phyloP scores from a whole-genome alignment of 2,113 vertebrate genomes.

The Gyps fulvus region DNA sequence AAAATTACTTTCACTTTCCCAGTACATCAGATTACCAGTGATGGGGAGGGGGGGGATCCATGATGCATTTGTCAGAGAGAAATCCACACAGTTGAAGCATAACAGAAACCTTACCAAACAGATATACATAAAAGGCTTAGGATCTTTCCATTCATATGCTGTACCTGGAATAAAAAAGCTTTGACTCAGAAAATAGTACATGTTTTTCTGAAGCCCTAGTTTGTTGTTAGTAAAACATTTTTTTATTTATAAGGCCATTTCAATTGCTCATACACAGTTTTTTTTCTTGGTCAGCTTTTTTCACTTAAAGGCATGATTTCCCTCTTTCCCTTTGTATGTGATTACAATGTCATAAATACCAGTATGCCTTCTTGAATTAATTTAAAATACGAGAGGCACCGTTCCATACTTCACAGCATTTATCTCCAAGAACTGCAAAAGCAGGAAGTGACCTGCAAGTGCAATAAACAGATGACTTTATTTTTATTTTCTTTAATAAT shows the following conservation, averaged over 20 bases:
- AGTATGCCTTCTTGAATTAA: background rate
- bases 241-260: background rate
- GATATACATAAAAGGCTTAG: background rate
- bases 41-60: background rate
- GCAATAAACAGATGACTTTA: background rate
- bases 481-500: conserved; percentile 17
- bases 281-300: background rate
- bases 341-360: background rate
- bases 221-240: background rate
- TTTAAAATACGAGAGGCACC: background rate
- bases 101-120: background rate
- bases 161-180: background rate
- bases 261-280: background rate
- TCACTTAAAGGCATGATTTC: background rate
- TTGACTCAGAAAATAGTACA: background rate
- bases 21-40: background rate
- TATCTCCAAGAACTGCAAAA: background rate
- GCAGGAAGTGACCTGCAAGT: background rate
- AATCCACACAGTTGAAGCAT: background rate
- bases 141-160: background rate
- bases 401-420: background rate
- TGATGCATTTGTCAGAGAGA: background rate
- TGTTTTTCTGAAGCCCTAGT: background rate
- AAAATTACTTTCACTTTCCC: background rate
- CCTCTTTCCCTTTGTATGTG: background rate